Percentiles rank a stretch among this genome's conserved stretches.
Evolutionary conservation across 2,888 invertebrate genomes (phyloP).

Genomic region (Chydorus sphaericus): DNA sequence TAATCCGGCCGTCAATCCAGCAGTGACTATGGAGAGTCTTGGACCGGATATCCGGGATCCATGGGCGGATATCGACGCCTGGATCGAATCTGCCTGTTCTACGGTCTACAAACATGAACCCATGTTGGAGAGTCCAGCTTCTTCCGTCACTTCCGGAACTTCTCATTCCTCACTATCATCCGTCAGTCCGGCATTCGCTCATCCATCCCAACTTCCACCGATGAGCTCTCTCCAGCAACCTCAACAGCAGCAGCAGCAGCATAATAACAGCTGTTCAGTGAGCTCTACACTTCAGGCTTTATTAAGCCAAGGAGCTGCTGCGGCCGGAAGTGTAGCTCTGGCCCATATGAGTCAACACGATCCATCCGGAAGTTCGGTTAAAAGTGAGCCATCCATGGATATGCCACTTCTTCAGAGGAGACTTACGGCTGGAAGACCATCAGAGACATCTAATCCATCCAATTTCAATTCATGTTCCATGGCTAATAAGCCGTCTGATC

Average conservation of each 20-base stretch:
- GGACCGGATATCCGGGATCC: conserved; percentile 52
- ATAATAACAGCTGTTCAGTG: conserved; percentile 32
- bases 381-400: conserved; percentile 34
- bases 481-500: conserved; percentile 8
- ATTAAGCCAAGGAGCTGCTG: conserved; percentile 34
- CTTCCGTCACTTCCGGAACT: conserved; percentile 15
- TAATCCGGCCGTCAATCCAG: conserved; percentile 27
- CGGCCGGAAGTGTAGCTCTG: conserved; percentile 10
- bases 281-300: conserved; percentile 56
- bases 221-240: conserved; percentile 5
- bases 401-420: conserved; percentile 68
- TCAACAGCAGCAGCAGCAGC: neutral
- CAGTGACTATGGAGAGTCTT: conserved; percentile 42
- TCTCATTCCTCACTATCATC: conserved; percentile 18
- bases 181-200: conserved; percentile 7
- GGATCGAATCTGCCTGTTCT: conserved; percentile 64
- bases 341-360: conserved; percentile 10
- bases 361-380: conserved; percentile 20
- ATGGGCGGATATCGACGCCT: conserved; percentile 78
- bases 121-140: conserved; percentile 16
- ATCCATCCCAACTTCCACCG: conserved; percentile 15
- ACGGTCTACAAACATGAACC: conserved; percentile 19
- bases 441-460: neutral
- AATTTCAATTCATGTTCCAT: conserved; percentile 12
- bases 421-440: conserved; percentile 26